Percentiles rank a stretch among this genome's conserved stretches.
Conservation (phyloP, 2,888 invertebrate species). For the Athalia rosae region DNA sequence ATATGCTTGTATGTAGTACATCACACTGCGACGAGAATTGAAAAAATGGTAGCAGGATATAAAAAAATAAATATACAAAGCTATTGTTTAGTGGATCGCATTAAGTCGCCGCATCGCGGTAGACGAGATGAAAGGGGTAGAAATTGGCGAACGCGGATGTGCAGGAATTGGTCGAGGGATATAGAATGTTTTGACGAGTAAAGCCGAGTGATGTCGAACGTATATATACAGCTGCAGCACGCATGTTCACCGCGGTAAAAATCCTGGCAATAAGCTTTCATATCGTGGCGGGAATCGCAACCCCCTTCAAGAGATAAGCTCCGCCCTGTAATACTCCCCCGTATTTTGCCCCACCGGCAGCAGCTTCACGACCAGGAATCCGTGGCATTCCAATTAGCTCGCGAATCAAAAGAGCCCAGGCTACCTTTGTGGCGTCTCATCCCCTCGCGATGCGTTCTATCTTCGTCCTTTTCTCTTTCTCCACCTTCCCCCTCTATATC, state of each 20-base stretch:
- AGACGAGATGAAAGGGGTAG: not conserved
- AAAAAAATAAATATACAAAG: not conserved
- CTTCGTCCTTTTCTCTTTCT: constrained; percentile 50
- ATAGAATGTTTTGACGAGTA: constrained; percentile 2
- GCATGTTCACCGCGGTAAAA: constrained; percentile 38
- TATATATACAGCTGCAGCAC: not conserved
- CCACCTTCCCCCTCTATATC: constrained; percentile 43
- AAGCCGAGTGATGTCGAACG: constrained; percentile 11
- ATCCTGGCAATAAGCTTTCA: constrained; percentile 55
- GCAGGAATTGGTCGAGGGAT: not conserved
- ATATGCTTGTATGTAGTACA: too few relatives aligned
- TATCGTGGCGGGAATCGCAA: constrained; percentile 59
- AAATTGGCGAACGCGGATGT: not conserved
- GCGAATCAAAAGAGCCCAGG: constrained; percentile 73
- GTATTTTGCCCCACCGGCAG: constrained; percentile 53
- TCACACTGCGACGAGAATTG: too few relatives aligned
- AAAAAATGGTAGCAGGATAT: too few relatives aligned
- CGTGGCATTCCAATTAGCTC: constrained; percentile 73
- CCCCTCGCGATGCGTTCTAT: constrained; percentile 54
- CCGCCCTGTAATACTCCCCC: constrained; percentile 58
- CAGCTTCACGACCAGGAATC: constrained; percentile 70
- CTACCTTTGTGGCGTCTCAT: constrained; percentile 72
- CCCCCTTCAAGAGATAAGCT: constrained; percentile 66
- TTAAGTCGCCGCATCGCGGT: not conserved
- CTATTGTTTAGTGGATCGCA: not conserved